Percentiles rank a stretch among this genome's conserved stretches.
phyloP scores from a whole-genome alignment of 2,888 invertebrate species.

The Lymantria monacha region DNA sequence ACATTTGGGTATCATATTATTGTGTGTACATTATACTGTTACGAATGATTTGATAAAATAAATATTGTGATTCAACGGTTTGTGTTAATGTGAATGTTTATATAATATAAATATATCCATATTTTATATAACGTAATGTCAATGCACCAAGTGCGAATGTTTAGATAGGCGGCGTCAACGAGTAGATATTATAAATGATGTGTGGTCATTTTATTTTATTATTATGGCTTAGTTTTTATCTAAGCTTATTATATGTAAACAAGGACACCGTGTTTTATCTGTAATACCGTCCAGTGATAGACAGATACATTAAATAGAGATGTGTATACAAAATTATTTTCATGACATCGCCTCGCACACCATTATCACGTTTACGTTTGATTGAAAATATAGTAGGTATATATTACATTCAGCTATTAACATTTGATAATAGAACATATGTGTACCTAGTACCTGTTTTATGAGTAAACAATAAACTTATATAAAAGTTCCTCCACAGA shows the following conservation, averaged over 20 bases:
- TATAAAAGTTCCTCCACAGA: slow-evolving; percentile 62
- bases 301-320: slow-evolving; percentile 24
- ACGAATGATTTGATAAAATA: slow-evolving; percentile 45
- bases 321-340: slow-evolving; percentile 26
- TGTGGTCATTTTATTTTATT: slow-evolving; percentile 46
- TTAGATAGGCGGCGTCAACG: slow-evolving; percentile 66
- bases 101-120: slow-evolving; percentile 27
- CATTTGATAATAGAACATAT: slow-evolving; percentile 20
- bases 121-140: slow-evolving; percentile 49
- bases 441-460: slow-evolving; percentile 33
- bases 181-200: slow-evolving; percentile 50
- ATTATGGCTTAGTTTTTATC: slow-evolving; percentile 45
- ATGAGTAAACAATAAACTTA: slow-evolving; percentile 29
- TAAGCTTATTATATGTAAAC: slow-evolving; percentile 25
- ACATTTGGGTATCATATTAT: slow-evolving; percentile 14
- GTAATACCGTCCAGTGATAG: slow-evolving; percentile 77
- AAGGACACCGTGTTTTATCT: slow-evolving; percentile 64
- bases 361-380: slow-evolving; percentile 25
- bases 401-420: slow-evolving; percentile 18
- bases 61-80: slow-evolving; percentile 59
- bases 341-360: slow-evolving; percentile 37
- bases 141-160: slow-evolving; percentile 75
- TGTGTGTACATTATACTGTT: slow-evolving; percentile 7
- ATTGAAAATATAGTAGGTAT: slow-evolving; percentile 34
- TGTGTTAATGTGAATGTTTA: slow-evolving; percentile 61